phyloP scores from a whole-genome alignment of 1,140 invertebrate genomes.

The Oryzaephilus surinamensis region DNA sequence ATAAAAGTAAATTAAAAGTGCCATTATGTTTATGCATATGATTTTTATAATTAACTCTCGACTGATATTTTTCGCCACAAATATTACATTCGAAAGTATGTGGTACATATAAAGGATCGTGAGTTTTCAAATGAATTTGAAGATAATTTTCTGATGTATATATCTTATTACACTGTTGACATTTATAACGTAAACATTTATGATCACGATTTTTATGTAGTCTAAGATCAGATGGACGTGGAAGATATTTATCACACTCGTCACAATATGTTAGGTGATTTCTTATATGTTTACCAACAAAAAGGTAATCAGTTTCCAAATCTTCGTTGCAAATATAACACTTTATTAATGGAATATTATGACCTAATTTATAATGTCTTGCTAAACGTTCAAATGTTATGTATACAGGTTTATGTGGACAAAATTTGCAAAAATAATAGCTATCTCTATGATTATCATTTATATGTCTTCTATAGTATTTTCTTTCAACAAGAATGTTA shows the following conservation, averaged over 20 bases:
- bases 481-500: too few species aligned
- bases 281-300: conserved; percentile 2
- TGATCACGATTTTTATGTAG: conserved; percentile 18
- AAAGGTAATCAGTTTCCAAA: neutral
- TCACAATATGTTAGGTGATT: conserved; percentile 10
- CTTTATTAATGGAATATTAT: too few species aligned
- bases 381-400: too few species aligned
- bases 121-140: conserved; percentile 6
- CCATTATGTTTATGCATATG: conserved; percentile 3
- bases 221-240: neutral
- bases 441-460: too few species aligned
- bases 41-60: neutral
- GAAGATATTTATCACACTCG: conserved; percentile 7
- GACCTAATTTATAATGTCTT: too few species aligned
- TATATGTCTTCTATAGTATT: too few species aligned
- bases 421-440: too few species aligned
- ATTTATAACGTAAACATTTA: conserved; percentile 14
- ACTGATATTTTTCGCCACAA: conserved; percentile 7
- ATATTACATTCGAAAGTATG: conserved; percentile 9
- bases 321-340: too few species aligned
- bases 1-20: conserved; percentile 26
- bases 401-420: too few species aligned
- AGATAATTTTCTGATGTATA: conserved; percentile 5
- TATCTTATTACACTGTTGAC: conserved; percentile 14
- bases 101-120: conserved; percentile 7